Conservation (phyloP, 2,113 vertebrate species). For the Callorhinus ursinus region DNA sequence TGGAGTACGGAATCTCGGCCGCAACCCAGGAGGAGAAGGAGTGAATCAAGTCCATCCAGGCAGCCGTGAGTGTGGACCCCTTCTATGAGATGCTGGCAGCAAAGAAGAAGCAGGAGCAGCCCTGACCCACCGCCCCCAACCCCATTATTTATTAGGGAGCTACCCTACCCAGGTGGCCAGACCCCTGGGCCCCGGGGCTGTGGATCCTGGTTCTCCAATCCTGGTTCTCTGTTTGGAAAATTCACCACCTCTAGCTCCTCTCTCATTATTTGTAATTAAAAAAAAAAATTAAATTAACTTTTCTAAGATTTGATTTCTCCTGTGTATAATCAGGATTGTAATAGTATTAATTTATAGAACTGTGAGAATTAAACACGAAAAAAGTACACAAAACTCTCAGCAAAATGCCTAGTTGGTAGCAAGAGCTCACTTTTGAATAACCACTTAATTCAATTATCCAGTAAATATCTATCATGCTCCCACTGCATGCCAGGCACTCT, state of each 20-base stretch:
- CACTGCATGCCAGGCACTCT: background rate
- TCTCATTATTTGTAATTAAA: slow-evolving; percentile 74
- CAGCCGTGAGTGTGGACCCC: slow-evolving; percentile 95
- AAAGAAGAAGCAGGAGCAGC: slow-evolving; percentile 93
- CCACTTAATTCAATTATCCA: background rate
- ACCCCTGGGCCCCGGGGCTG: slow-evolving; percentile 70
- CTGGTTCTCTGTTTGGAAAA: slow-evolving; percentile 43
- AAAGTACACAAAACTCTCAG: background rate
- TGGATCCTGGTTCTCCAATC: slow-evolving; percentile 20
- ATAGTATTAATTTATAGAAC: background rate
- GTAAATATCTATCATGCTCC: background rate
- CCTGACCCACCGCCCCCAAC: slow-evolving; percentile 69
- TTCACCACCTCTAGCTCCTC: slow-evolving; percentile 55
- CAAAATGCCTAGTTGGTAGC: background rate
- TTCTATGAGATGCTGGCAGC: slow-evolving; percentile 98
- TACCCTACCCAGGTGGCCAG: slow-evolving; percentile 70
- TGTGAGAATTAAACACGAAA: background rate
- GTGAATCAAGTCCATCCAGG: slow-evolving; percentile 96
- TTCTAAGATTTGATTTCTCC: background rate
- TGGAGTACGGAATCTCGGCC: slow-evolving; percentile 95
- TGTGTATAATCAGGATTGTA: background rate
- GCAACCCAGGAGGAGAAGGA: slow-evolving; percentile 96
- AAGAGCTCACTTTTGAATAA: background rate
- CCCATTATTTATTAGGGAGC: slow-evolving; percentile 70
- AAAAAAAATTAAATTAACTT: background rate